phyloP scores from a whole-genome alignment of 2,888 invertebrate species.

The Amphipoea oculea region DNA sequence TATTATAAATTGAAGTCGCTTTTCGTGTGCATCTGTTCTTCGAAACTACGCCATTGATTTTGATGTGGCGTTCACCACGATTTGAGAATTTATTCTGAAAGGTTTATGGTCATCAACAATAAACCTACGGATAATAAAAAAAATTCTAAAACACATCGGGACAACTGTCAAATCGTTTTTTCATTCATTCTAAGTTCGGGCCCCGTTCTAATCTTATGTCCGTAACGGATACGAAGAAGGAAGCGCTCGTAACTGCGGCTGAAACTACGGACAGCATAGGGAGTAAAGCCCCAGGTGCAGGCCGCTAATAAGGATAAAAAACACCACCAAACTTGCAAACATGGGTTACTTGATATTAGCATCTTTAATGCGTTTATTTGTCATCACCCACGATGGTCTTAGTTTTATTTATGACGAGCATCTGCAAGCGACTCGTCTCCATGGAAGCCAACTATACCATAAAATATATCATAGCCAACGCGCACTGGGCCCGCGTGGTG shows the following conservation, averaged over 20 bases:
- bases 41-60: neutral
- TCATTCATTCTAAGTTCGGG: too few relatives aligned
- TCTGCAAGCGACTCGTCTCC: neutral
- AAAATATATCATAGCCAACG: too few relatives aligned
- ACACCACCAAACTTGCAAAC: neutral
- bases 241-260: too few relatives aligned
- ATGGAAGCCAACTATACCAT: neutral
- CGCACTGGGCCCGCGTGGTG: too few relatives aligned
- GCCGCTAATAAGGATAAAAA: neutral
- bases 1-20: neutral
- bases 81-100: neutral
- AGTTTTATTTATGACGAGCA: neutral
- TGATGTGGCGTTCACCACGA: neutral
- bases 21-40: neutral
- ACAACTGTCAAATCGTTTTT: too few relatives aligned
- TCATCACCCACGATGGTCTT: neutral
- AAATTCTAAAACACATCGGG: too few relatives aligned
- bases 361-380: neutral
- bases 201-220: too few relatives aligned
- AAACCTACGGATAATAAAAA: neutral
- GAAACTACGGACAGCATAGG: too few relatives aligned
- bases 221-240: too few relatives aligned
- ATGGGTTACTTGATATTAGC: neutral
- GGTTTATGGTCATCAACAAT: neutral
- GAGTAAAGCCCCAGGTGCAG: too few relatives aligned